A percentile compares a stretch with the other conserved stretches of the same genome.
Evolutionary conservation across 92 coral and sea anemone species (phyloP).

Genomic region (Paramuricea clavata): DNA sequence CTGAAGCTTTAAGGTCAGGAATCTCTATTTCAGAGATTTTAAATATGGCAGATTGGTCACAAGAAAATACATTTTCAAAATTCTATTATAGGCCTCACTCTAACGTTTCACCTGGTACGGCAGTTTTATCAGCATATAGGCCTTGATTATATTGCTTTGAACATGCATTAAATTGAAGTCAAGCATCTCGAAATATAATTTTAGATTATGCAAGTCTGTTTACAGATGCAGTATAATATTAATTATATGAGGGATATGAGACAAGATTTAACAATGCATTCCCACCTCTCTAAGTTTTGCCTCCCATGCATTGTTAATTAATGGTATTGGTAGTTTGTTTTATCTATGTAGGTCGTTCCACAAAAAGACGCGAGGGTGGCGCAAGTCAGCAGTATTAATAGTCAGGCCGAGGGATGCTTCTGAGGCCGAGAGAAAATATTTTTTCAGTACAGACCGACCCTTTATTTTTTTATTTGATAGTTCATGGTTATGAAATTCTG

Average conservation of each 20-base stretch:
- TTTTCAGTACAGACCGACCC: too few relatives aligned
- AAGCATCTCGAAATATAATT: conserved; percentile 2
- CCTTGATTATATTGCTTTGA: neutral
- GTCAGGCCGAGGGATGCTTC: too few relatives aligned
- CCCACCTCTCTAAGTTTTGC: neutral
- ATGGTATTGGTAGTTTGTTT: neutral
- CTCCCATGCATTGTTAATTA: conserved; percentile 6
- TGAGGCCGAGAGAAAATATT: too few relatives aligned
- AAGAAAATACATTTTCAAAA: neutral
- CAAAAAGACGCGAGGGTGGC: neutral
- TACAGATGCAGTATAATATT: conserved; percentile 14
- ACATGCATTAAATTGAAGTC: conserved; percentile 15
- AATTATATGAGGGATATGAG: conserved; percentile 7
- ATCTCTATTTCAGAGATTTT: neutral
- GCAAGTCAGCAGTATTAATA: neutral
- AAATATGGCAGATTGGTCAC: neutral
- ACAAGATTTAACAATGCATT: conserved; percentile 11
- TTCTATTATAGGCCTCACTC: neutral
- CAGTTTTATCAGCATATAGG: neutral
- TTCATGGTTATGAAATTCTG: too few relatives aligned
- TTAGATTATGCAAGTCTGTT: conserved; percentile 5
- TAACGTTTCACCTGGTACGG: neutral
- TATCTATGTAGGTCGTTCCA: neutral
- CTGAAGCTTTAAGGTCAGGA: neutral
- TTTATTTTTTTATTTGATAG: too few relatives aligned